These are phyloP conservation scores for Craniophora ligustri DNA, from an alignment of 2,888 invertebrate genomes.

Conservation along the genomic window DNA sequence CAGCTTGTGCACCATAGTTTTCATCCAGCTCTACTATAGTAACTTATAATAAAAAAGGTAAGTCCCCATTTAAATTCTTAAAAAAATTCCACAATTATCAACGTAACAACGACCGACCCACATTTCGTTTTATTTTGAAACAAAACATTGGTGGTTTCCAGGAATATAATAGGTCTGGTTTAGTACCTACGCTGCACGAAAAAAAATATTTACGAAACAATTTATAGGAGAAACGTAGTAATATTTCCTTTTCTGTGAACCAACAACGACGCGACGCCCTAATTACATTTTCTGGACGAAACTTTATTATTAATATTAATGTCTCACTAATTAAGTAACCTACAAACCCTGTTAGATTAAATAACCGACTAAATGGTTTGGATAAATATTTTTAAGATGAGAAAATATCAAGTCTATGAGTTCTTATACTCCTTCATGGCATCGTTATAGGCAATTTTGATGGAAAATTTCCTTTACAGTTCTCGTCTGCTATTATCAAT, in stretches of 20 bases:
- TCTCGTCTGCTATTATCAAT: not conserved
- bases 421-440: too few species aligned
- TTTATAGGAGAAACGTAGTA: slow-evolving; percentile 15
- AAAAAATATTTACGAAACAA: slow-evolving; percentile 12
- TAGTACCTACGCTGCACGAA: slow-evolving; percentile 3
- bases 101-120: slow-evolving; percentile 36
- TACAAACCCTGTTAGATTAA: too few species aligned
- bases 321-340: not conserved
- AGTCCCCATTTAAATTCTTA: slow-evolving; percentile 20
- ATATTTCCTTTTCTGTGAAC: slow-evolving; percentile 8
- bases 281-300: slow-evolving; percentile 14
- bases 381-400: too few species aligned
- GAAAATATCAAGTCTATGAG: not conserved
- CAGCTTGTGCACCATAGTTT: slow-evolving; percentile 19
- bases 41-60: slow-evolving; percentile 24
- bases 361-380: too few species aligned
- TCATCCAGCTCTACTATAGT: slow-evolving; percentile 24
- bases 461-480: not conserved
- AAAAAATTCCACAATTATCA: slow-evolving; percentile 9
- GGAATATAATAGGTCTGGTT: slow-evolving; percentile 33
- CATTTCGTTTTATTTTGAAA: slow-evolving; percentile 39
- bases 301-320: slow-evolving; percentile 1
- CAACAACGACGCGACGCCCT: slow-evolving; percentile 7
- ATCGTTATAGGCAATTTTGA: not conserved
- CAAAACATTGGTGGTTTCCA: slow-evolving; percentile 41